phyloP scores from a whole-genome alignment of 2,888 invertebrate genomes.

The Smittia aterrima region DNA sequence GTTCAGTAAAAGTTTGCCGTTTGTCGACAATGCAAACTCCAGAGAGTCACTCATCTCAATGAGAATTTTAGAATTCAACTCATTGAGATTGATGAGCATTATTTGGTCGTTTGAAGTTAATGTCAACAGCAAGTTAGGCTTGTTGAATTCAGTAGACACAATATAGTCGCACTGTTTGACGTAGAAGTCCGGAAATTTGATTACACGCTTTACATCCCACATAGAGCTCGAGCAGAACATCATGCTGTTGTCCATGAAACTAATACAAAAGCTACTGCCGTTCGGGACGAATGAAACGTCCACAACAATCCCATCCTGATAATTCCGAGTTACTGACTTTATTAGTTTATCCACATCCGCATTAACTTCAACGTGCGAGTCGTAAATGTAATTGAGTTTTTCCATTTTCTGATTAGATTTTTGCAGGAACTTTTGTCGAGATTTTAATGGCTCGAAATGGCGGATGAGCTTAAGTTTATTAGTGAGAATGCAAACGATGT shows the following conservation, averaged over 20 bases:
- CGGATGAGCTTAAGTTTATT: conserved; percentile 21
- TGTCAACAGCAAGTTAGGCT: conserved; percentile 20
- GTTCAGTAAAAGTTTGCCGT: not conserved
- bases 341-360: conserved; percentile 19
- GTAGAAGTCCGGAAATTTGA: conserved; percentile 29
- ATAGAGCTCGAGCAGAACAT: conserved; percentile 8
- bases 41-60: not conserved
- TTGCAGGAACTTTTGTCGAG: not conserved
- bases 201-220: conserved; percentile 32
- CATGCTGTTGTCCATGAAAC: conserved; percentile 14
- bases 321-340: conserved; percentile 25
- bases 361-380: not conserved
- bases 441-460: conserved; percentile 27
- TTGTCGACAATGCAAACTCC: conserved; percentile 7
- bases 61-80: conserved; percentile 24
- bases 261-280: not conserved
- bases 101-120: conserved; percentile 28
- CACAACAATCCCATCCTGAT: conserved; percentile 10
- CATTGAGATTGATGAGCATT: conserved; percentile 8
- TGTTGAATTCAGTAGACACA: not conserved
- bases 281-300: conserved; percentile 27
- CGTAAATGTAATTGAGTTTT: conserved; percentile 14
- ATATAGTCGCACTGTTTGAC: conserved; percentile 26
- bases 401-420: conserved; percentile 28
- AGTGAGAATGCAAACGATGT: conserved; percentile 9